Evolutionary conservation across 35 echinoderm and acorn worm species (phyloP).

Genomic region (Nesometra sesokonis): DNA sequence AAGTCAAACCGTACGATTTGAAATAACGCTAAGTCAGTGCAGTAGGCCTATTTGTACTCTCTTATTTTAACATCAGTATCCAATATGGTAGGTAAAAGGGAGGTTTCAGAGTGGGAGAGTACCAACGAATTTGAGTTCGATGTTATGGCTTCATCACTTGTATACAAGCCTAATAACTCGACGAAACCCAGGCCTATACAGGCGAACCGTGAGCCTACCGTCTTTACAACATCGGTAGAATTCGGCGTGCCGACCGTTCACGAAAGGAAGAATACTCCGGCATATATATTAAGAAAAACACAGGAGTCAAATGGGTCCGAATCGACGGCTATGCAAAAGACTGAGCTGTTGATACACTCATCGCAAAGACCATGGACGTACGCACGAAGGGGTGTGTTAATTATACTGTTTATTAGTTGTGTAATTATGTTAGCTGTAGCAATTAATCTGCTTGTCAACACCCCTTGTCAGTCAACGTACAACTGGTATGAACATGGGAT

Average conservation of each 20-base stretch:
- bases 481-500: slow-evolving; percentile 87
- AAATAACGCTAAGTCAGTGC: no score
- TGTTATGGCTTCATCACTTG: background rate
- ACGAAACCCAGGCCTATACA: no score
- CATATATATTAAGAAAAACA: background rate
- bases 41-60: no score
- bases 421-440: background rate
- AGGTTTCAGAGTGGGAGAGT: background rate
- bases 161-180: background rate
- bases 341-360: background rate
- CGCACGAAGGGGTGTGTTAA: background rate
- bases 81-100: background rate
- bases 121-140: background rate
- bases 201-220: background rate
- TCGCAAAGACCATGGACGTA: background rate
- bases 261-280: background rate
- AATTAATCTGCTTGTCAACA: background rate
- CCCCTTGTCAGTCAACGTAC: background rate
- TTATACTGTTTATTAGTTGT: background rate
- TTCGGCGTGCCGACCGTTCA: background rate
- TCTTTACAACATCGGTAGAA: background rate
- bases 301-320: background rate
- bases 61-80: background rate
- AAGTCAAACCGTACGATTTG: background rate
- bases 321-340: background rate